Evolutionary conservation across 2,113 vertebrate species (phyloP), one percentile per base, ranked within the genome.

Genomic region (Notiomystis cincta): DNA sequence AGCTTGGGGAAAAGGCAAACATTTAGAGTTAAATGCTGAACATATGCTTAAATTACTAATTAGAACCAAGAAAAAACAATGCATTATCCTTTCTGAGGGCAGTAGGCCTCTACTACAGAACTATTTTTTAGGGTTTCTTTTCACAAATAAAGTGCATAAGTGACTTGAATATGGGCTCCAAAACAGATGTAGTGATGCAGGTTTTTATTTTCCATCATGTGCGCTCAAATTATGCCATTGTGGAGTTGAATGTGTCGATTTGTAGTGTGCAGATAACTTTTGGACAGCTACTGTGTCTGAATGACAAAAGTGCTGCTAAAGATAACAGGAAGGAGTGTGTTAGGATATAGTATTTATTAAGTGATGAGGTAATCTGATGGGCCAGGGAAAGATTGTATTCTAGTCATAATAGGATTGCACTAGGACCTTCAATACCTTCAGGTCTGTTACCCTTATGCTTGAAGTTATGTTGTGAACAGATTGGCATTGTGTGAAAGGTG

Each of bases 11-110:
- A 98, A 98, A 98, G 98, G 97, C 98, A 98, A 98, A 98, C 98
- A 98, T 98, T 98, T 98, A 98, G 98, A 98, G 98, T 98, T 98
- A 98, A 98, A 98, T 98, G 98, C 98, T 98, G 98, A 98, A 98
- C 98, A 98, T 98, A 98, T 98, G 98, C 97, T 98, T 98, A 98
- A 98, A 98, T 98, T 98, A 98, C 98, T 98, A 98, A 98, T 98
- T 98, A 98, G 98, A 97, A 98, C 97, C 94, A 98, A 97, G 96
- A 98, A 97, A 98, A 97, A 97, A 97, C 97, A 97, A 96, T 97
- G 95, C 97, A 96, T 98, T 98, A 98, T 98, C 98, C 98, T 98
- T 98, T 98, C 95, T 98, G 93, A 98, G 97, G 98, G 97, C 98
- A 97, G 91, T 93, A 95, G 97, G 88, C 91, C 93, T 96, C 92